These are phyloP conservation scores for Hirtodrosophila histrioides DNA, from an alignment of 2,888 invertebrate species.

Conservation along the genomic window DNA sequence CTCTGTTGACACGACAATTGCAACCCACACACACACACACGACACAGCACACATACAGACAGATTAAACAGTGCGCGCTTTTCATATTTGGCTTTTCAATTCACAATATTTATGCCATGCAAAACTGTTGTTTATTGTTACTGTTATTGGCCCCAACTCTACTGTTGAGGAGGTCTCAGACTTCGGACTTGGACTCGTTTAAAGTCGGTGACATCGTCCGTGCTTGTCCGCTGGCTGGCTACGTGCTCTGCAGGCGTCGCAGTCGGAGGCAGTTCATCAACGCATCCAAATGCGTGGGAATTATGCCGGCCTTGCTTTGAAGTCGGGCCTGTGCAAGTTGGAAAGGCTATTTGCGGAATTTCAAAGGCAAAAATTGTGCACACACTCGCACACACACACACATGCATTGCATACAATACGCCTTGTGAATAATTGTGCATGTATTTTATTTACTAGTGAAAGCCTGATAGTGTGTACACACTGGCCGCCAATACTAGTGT, in stretches of 20 bases:
- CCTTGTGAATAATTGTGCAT: neutral
- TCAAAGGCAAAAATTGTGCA: conserved; percentile 42
- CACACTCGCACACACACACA: conserved; percentile 15
- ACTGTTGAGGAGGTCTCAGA: conserved; percentile 21
- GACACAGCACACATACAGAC: neutral
- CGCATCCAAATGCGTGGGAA: conserved; percentile 64
- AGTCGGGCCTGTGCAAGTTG: conserved; percentile 26
- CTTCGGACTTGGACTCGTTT: conserved; percentile 35
- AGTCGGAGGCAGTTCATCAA: conserved; percentile 57
- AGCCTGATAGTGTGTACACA: conserved; percentile 29
- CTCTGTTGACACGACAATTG: conserved; percentile 52
- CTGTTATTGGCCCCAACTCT: conserved; percentile 34
- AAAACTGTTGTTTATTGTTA: conserved; percentile 45
- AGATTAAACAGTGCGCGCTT: conserved; percentile 42
- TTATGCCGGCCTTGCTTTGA: conserved; percentile 62
- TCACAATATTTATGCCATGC: conserved; percentile 62
- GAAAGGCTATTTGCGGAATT: conserved; percentile 61
- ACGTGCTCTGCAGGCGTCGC: conserved; percentile 28
- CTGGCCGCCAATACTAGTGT: conserved; percentile 30
- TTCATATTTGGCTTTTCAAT: conserved; percentile 66
- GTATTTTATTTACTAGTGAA: conserved; percentile 19
- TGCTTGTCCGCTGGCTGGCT: neutral
- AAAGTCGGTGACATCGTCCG: conserved; percentile 31
- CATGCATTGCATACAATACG: no score
- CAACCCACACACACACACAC: conserved; percentile 31